These are phyloP conservation scores for Enteromius mattozi DNA, from an alignment of 2,797 vertebrate species.

Conservation along the genomic window DNA sequence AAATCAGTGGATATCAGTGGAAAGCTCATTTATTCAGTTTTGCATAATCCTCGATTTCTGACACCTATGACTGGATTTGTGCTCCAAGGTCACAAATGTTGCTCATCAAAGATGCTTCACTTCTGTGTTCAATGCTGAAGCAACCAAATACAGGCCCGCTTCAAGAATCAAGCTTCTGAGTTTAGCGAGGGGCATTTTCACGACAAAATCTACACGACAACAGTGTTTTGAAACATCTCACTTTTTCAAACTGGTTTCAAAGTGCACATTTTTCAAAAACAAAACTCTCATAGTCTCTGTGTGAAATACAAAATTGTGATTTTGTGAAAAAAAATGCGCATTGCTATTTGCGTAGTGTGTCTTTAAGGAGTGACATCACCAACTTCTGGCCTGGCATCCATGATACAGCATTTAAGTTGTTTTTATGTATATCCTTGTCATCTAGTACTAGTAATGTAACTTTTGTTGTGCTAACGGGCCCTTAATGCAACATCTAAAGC, in stretches of 20 bases:
- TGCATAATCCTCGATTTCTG: too few species aligned
- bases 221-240: not conserved
- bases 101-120: not conserved
- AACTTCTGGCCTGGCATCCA: not conserved
- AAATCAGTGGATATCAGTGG: too few species aligned
- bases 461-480: too few species aligned
- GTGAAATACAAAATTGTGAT: not conserved
- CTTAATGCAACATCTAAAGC: too few species aligned
- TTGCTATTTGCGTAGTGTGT: too few species aligned
- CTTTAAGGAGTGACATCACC: too few species aligned
- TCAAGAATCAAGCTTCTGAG: not conserved
- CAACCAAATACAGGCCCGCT: not conserved
- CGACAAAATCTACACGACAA: not conserved
- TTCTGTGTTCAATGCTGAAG: not conserved
- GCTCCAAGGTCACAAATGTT: not conserved
- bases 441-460: too few species aligned
- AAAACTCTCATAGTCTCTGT: too few species aligned
- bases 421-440: not conserved
- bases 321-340: not conserved
- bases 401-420: not conserved
- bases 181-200: too few species aligned
- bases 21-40: too few species aligned
- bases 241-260: not conserved
- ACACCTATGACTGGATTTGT: too few species aligned
- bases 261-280: not conserved